Evolutionary conservation across 2,797 vertebrate species (phyloP), one percentile per base, ranked within the genome.

Genomic region (Eutrigla gurnardus): DNA sequence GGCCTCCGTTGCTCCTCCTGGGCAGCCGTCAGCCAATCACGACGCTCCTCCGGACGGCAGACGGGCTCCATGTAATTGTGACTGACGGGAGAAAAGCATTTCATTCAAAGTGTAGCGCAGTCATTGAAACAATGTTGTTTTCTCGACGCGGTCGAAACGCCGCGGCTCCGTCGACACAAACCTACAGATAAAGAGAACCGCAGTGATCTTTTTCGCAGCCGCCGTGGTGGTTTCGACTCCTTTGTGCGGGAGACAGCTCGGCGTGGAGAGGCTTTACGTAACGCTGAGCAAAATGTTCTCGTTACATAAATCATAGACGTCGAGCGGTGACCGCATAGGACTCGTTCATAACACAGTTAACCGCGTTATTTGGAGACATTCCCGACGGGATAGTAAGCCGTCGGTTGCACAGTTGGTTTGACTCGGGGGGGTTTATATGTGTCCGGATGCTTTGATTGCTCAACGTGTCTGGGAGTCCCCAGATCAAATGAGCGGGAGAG

Each of bases 21-120:
- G 25, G 35, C 10, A 0, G 40, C 0, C 2, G 43, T 33, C 0
- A 18, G 37, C 92, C 89, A 93, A 94, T 95, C 90, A 62, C 12
- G 0, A 53, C 32, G 62, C 76, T 60, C 3, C 32, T 65, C 72
- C 49, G 25, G 67, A 47, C 55, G 73, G 75, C 76, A 84, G 90
- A 78, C 83, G 12, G 80, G 46, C 80, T 73, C 76, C 0, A 73
- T 88, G 89, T 88, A 82, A 77, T 76, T 73, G 81, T 92, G 91
- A 95, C 67, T 93, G 93, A 92, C 91, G 86, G 81, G 55, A 83
- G 54, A 52, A 79, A 87, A 77, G 61, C 69, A 72, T 91, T 93
- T 92, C 93, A 94, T 95, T 95, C 93, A 94, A 92, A 94, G 91
- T 78, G 76, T 40, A 86, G 65, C 73, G 64, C 80, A 77, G 81